Conservation (phyloP, 2,888 invertebrate species). For the Tipula confusa region DNA sequence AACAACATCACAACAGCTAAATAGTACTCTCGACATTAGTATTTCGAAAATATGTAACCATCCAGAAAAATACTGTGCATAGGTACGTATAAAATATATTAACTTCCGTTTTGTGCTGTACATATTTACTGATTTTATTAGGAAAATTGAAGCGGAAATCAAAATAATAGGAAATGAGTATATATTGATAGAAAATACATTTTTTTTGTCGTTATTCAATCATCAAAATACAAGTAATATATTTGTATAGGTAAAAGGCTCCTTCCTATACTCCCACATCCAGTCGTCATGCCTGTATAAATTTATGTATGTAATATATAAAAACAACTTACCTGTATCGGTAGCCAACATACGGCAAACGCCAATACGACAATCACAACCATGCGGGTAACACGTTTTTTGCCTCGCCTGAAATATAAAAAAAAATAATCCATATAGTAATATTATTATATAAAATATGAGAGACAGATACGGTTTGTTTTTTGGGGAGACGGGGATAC, state of each 20-base stretch:
- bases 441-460: too few relatives aligned
- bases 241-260: background rate
- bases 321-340: conserved; percentile 69
- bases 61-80: too few relatives aligned
- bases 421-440: background rate
- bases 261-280: background rate
- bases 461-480: too few relatives aligned
- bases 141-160: background rate
- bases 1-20: too few relatives aligned
- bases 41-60: too few relatives aligned
- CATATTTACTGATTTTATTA: background rate
- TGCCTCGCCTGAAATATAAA: conserved; percentile 63
- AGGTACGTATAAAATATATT: too few relatives aligned
- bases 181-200: background rate
- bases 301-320: conserved; percentile 28
- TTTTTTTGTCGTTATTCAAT: background rate
- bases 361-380: conserved; percentile 87
- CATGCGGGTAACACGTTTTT: conserved; percentile 85
- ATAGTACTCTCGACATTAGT: too few relatives aligned
- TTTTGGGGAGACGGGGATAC: background rate
- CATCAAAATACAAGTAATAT: background rate
- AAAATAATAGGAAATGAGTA: background rate
- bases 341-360: conserved; percentile 92
- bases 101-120: background rate
- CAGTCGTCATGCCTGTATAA: background rate